Base-by-base conservation (phyloP, 2,888 invertebrate species). In the Athalia rosae region DNA sequence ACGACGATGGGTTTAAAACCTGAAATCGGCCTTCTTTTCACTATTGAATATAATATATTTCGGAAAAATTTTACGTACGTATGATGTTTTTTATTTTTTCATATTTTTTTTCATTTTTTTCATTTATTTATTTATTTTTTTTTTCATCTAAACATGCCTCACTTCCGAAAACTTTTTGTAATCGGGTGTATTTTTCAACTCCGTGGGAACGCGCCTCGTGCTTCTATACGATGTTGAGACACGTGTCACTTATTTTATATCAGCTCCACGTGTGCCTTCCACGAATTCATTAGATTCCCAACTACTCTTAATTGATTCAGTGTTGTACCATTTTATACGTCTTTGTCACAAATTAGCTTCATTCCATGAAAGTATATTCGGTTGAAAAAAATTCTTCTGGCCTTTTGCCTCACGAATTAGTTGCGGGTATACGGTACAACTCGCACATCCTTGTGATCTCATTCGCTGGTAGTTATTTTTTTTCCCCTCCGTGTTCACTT, bases 221-320 rank as follows among this genome's bases (percentile, higher is more conserved):
- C 28, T 28, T 28, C 28, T 28, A 28, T 28, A 28, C n/a, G 28
- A 28, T 41, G 43, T 28, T 47, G 28, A 71, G 71, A 58, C 71
- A 71, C 71, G 71, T 71, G 71, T 71, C 71, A 56, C 58, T 71
- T 64, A 47, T 58, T 56, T 28, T 28, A 58, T 58, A 71, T 71
- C 71, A 71, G 56, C 41, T 71, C 71, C 71, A 71, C 71, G 71
- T 71, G 71, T 71, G 71, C 71, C 71, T 71, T 71, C 58, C 71
- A 71, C 71, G 71, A 71, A 71, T 71, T 71, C 71, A 71, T 71
- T 71, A 71, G 41, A 45, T 9, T 9, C 58, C 62, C 74, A 62
- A 74, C 61, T 74, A 74, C 62, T 74, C 62, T 62, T 74, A 74
- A 74, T 74, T 62, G 74, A 74, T 74, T 61, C 61, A 74, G 61